Evolutionary conservation across 35 echinoderm and acorn worm genomes (phyloP), one percentile per base, ranked within the genome.

Genomic region (Patiria miniata): DNA sequence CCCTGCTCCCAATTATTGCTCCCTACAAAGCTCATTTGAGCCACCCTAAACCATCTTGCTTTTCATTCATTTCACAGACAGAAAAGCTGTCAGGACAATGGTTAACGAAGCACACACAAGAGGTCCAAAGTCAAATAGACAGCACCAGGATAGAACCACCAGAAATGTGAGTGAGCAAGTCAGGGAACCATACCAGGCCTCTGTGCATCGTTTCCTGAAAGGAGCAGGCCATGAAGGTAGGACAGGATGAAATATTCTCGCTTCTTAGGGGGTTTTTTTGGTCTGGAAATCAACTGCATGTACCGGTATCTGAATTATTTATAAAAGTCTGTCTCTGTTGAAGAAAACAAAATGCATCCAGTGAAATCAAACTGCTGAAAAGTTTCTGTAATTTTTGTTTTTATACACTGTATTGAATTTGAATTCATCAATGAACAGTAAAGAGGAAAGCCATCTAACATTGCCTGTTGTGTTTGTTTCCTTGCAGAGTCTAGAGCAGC

Each of bases 401-500:
- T n/a, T n/a, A n/a, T n/a, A n/a, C n/a, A n/a, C n/a, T n/a, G n/a
- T n/a, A n/a, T n/a, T n/a, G n/a, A n/a, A n/a, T n/a, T n/a, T n/a
- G n/a, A n/a, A n/a, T n/a, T n/a, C n/a, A n/a, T n/a, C n/a, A n/a
- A n/a, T n/a, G n/a, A n/a, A n/a, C n/a, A n/a, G n/a, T n/a, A n/a
- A n/a, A n/a, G n/a, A n/a, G n/a, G n/a, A n/a, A 14, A 10, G 33
- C 40, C 22, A 78, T 32, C 4, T 39, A 2, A 17, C 3, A 22
- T 69, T 33, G 57, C 22, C 38, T 52, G 47, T 52, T 80, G 40
- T 47, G 30, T 79, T 51, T 87, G 9, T 29, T 77, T 59, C 39
- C 50, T 82, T 2, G 51, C 95, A 98, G 95, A 98, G 85, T 85
- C 95, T 12, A 85, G 29, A 77, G 81, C 92, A 39, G 86, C 91